These are phyloP conservation scores for Apostichopus japonicus DNA, from an alignment of 35 echinoderm and acorn worm species.

Conservation along the genomic window DNA sequence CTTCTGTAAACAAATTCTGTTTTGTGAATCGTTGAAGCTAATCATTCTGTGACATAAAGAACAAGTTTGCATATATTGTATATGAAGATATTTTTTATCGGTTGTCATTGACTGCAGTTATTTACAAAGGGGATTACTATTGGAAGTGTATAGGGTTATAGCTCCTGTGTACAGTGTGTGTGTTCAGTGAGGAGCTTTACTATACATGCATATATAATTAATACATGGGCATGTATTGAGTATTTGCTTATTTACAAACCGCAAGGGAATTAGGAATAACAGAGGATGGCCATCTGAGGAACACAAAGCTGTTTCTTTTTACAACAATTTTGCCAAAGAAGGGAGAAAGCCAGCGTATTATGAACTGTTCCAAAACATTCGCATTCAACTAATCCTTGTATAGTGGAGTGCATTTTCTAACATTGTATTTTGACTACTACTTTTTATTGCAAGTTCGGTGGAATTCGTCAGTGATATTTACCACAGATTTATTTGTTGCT, in stretches of 20 bases:
- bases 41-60: background rate
- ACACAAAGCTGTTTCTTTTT: background rate
- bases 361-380: too few relatives aligned
- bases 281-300: background rate
- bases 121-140: background rate
- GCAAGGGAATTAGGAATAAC: background rate
- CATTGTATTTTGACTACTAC: too few relatives aligned
- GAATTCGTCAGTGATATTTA: too few relatives aligned
- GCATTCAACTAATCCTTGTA: too few relatives aligned
- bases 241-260: background rate
- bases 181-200: background rate
- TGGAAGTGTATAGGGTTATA: too few relatives aligned
- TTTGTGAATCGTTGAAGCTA: conserved; percentile 15
- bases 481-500: too few relatives aligned
- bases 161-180: background rate
- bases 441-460: too few relatives aligned
- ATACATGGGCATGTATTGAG: background rate
- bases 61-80: background rate
- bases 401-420: too few relatives aligned
- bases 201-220: background rate
- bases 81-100: background rate
- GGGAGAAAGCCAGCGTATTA: too few relatives aligned
- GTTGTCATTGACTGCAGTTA: background rate
- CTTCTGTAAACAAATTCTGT: background rate
- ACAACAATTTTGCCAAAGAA: too few relatives aligned